Evolutionary conservation across 2,888 invertebrate species (phyloP).

Genomic region (Andrena camellia): DNA sequence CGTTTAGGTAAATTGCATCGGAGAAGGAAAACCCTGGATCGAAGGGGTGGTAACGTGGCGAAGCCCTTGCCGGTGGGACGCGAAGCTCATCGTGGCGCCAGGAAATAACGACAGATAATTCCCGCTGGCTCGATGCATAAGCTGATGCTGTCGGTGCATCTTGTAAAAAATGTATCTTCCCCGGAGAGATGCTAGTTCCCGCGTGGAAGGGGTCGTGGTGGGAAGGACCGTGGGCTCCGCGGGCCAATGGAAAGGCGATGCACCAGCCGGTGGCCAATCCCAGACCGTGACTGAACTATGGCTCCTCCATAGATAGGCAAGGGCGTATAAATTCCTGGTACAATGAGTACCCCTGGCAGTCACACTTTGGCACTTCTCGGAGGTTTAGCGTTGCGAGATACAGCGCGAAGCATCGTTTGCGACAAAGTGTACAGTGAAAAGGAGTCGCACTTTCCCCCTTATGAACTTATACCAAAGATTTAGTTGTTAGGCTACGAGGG

Average conservation of each 20-base stretch:
- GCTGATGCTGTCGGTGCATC: conserved; percentile 39
- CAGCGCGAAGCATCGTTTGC: no score
- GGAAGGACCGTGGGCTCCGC: neutral
- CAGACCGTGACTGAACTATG: conserved; percentile 21
- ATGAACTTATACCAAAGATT: neutral
- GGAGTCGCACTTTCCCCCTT: neutral
- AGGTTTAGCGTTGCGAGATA: neutral
- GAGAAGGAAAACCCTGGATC: neutral
- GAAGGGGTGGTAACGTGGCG: no score
- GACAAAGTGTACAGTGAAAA: neutral
- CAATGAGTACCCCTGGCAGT: conserved; percentile 24
- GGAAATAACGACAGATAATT: conserved; percentile 80
- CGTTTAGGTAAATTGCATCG: neutral
- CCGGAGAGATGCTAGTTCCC: neutral
- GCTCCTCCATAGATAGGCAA: conserved; percentile 19
- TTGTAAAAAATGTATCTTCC: conserved; percentile 30
- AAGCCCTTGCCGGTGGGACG: no score
- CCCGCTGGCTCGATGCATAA: conserved; percentile 57
- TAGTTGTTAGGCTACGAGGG: neutral
- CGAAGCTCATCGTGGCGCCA: conserved; percentile 24
- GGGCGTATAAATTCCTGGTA: conserved; percentile 48
- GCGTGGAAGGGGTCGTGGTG: neutral
- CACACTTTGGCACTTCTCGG: conserved; percentile 11
- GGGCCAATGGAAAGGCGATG: conserved; percentile 20
- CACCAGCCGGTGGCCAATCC: conserved; percentile 20